Base-by-base conservation (phyloP, 2,797 vertebrate species). In the Dipus sagitta region DNA sequence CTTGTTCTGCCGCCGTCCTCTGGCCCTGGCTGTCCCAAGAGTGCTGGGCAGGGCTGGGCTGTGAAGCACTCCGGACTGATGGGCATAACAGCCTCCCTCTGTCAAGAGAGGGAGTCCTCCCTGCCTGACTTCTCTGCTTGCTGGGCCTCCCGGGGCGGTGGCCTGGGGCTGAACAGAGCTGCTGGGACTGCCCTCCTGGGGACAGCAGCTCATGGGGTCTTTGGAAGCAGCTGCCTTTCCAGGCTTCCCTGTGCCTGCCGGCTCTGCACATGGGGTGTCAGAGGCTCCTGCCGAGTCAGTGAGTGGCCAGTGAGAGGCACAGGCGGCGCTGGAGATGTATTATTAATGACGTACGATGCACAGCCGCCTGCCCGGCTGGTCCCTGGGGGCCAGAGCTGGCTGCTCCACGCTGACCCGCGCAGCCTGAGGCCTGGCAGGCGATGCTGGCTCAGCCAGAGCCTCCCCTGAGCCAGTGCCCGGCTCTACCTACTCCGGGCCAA, bases 331-430 rank as follows among this genome's bases (percentile, higher is more conserved):
- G 83, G 95, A 30, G 24, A 91, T 92, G 81, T 95, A 96, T 97
- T 95, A 96, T 94, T 97, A 97, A 97, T 91, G 91, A 96, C 83
- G 92, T 34, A 76, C 87, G 94, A 90, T 24, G 72, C 71, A 78
- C 24, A 20, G 94, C 89, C 0, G n/a, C 42, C 94, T 30, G 84
- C 89, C 85, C 83, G 6, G 92, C 86, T 1, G 70, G 62, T 79
- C 95, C 86, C 70, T 0, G 0, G 82, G 38, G 90, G 75, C 62
- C 1, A 6, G 71, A 21, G 28, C 94, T 20, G 74, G 84, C 92
- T 52, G 94, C 58, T 67, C 67, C 8, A 20, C 76, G 74, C 17
- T 1, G 79, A 47, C 12, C 3, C 34, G 67, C 21, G 64, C 64
- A 11, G 70, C 84, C 91, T 20, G 5, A 65, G 32, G 65, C 52